Evolutionary conservation across 1,140 invertebrate species (phyloP).

Genomic region (Pentalonia nigronervosa): DNA sequence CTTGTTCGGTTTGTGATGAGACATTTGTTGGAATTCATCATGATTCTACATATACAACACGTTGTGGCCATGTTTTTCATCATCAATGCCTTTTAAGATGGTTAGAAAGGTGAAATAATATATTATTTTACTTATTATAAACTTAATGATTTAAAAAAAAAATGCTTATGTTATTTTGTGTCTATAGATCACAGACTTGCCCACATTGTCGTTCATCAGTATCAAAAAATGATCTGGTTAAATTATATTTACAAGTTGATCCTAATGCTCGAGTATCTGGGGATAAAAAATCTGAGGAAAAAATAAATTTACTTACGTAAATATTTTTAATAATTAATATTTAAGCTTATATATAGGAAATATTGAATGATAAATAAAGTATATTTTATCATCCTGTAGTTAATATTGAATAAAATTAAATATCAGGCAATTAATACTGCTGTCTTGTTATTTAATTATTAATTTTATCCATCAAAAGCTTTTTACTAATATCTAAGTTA

Average conservation of each 20-base stretch:
- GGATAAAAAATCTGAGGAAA: background rate
- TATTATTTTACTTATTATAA: background rate
- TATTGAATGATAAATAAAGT: background rate
- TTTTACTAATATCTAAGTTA: no score
- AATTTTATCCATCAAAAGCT: no score
- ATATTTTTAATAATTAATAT: background rate
- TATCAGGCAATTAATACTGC: no score
- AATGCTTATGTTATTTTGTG: background rate
- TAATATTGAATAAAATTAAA: background rate
- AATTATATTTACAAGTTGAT: conserved; percentile 32
- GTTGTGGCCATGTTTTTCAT: conserved; percentile 1
- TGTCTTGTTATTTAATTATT: no score
- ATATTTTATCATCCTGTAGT: background rate
- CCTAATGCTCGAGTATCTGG: background rate
- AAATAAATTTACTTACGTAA: background rate
- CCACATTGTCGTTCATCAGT: conserved; percentile 14
- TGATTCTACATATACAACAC: background rate
- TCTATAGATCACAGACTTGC: background rate
- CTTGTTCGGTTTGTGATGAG: background rate
- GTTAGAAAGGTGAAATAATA: background rate
- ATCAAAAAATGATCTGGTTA: background rate
- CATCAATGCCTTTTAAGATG: background rate
- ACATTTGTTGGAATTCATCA: background rate
- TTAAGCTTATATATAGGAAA: no score
- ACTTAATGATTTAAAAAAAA: background rate